Conservation (phyloP, 2,797 vertebrate genomes). For the Notolepis coatsorum region DNA sequence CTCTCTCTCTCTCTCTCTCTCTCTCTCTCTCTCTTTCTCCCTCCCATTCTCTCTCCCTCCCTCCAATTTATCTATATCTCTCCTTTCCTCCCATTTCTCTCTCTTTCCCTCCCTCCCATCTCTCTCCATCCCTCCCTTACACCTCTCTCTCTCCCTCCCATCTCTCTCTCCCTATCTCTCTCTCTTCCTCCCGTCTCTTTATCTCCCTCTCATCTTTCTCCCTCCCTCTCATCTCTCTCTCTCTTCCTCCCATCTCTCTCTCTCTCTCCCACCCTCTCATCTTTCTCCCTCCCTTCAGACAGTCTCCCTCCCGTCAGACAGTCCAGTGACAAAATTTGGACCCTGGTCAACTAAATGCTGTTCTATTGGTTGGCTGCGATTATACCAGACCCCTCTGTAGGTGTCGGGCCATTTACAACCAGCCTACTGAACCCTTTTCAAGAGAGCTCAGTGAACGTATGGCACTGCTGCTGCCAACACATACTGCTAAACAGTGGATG, state of each 20-base stretch:
- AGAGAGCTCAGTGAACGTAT: background rate
- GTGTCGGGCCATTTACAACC: slow-evolving; percentile 41
- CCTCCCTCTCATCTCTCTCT: background rate
- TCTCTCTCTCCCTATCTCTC: background rate
- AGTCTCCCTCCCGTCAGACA: slow-evolving; percentile 39
- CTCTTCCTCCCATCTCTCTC: background rate
- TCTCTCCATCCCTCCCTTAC: slow-evolving; percentile 16
- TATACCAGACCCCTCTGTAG: slow-evolving; percentile 16
- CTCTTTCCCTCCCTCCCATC: background rate
- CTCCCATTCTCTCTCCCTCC: background rate
- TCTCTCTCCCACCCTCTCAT: slow-evolving; percentile 4
- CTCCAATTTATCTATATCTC: background rate
- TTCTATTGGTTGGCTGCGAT: slow-evolving; percentile 32
- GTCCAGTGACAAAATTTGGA: slow-evolving; percentile 16
- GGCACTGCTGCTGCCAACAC: slow-evolving; percentile 21
- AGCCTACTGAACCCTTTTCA: slow-evolving; percentile 34
- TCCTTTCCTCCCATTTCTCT: background rate
- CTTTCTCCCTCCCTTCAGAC: slow-evolving; percentile 18
- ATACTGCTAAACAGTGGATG: slow-evolving; percentile 3
- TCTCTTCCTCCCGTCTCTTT: background rate
- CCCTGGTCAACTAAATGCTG: slow-evolving; percentile 10
- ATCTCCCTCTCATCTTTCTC: background rate
- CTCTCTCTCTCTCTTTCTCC: background rate
- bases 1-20: background rate
- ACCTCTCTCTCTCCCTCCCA: too few relatives aligned